Base-by-base conservation (phyloP, 2,113 vertebrate species). In the Etia nguti region DNA sequence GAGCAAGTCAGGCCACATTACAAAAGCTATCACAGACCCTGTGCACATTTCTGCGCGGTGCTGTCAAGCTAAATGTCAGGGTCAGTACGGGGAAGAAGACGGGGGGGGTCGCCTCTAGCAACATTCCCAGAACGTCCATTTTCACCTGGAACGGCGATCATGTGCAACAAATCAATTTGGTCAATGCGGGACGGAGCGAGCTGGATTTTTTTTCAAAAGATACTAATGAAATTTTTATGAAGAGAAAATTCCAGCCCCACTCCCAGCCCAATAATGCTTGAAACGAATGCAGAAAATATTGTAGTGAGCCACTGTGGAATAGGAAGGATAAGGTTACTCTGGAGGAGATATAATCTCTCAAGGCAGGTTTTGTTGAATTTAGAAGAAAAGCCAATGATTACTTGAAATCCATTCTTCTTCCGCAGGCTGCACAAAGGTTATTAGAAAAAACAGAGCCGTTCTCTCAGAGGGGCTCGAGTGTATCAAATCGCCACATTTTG, bases 171-270 rank as follows among this genome's bases (percentile, higher is more conserved):
- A 93, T 93, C 91, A 88, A 90, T 94, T 82, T 89, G 73, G 86
- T 92, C 88, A 85, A 83, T 89, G 90, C 10, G 34, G 73, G 88
- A 90, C 6, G 13, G 85, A 86, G 81, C 18, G 2, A 55, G 87
- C 81, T 92, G 86, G 89, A 90, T 92, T 90, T 55, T 90, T 55
- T 75, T 65, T 94, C 83, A 87, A 89, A 93, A 90, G 83, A 91
- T 77, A 90, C 86, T 90, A 91, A 93, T 93, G 89, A 93, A 31
- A 90, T 88, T 91, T 93, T 95, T 90, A 94, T 92, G 91, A 93
- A 84, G 91, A 94, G 82, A 93, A 93, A 94, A 92, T 89, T 92
- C 90, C 75, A 80, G 46, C 65, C 43, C 10, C 24, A n/a, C 83
- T 85, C 90, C 83, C 82, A 88, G 86, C 57, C 85, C 88, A 94